A percentile compares a stretch with the other conserved stretches of the same genome.
Evolutionary conservation across 2,113 vertebrate genomes (phyloP).

Genomic region (Egretta garzetta): DNA sequence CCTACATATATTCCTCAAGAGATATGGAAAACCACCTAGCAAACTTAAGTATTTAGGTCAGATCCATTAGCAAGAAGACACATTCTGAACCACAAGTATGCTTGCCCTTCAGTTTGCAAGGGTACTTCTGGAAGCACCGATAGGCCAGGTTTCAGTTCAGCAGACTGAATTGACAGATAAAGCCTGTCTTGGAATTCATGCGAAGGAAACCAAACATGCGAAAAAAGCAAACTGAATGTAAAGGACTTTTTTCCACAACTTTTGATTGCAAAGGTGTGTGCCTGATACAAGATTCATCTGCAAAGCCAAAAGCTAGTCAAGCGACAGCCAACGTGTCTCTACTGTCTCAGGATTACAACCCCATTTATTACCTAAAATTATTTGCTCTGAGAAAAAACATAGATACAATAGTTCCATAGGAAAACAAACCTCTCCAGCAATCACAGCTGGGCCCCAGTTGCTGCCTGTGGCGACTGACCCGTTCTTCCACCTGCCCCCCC

Average conservation of each 20-base stretch:
- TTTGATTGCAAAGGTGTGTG: background rate
- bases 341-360: background rate
- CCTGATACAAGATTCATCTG: background rate
- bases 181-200: background rate
- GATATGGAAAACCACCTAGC: background rate
- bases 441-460: background rate
- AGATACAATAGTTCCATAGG: background rate
- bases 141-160: background rate
- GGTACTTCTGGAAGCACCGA: too few relatives aligned
- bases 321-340: background rate
- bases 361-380: background rate
- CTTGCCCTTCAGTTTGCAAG: background rate
- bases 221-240: background rate
- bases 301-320: background rate
- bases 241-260: background rate
- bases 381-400: background rate
- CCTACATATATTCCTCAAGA: background rate
- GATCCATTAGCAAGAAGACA: background rate
- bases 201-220: background rate
- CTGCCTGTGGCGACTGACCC: background rate
- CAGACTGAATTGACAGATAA: background rate
- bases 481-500: background rate
- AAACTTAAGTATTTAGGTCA: background rate
- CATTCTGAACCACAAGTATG: background rate
- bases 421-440: background rate